Evolutionary conservation across 2,797 vertebrate genomes (phyloP).

Genomic region (Scolopax bukidnonensis): DNA sequence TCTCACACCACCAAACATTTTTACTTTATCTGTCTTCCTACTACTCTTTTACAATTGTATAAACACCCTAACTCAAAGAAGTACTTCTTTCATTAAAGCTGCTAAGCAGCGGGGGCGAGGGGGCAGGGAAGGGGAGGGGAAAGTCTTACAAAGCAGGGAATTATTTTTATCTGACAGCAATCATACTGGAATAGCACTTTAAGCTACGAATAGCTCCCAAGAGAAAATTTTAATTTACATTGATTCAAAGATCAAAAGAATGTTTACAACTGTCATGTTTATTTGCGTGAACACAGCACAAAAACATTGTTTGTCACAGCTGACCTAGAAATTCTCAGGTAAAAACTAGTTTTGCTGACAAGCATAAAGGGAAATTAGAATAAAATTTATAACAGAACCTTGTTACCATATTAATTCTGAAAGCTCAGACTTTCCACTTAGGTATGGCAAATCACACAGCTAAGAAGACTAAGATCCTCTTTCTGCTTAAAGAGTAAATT

Average conservation of each 20-base stretch:
- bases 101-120: not conserved
- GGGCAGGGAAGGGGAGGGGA: too few relatives aligned
- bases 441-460: not conserved
- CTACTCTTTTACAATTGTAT: not conserved
- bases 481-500: not conserved
- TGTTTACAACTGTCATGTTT: slow-evolving; percentile 18
- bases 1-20: not conserved
- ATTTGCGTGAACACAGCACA: slow-evolving; percentile 9
- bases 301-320: not conserved
- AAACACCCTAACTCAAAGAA: not conserved
- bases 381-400: not conserved
- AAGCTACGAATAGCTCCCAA: slow-evolving; percentile 19
- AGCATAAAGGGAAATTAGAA: not conserved
- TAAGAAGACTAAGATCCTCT: not conserved
- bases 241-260: slow-evolving; percentile 27
- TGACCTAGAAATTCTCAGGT: slow-evolving; percentile 1
- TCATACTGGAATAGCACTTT: not conserved
- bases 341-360: not conserved
- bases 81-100: not conserved
- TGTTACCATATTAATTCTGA: not conserved
- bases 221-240: not conserved
- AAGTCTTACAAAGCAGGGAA: not conserved
- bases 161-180: slow-evolving; percentile 36
- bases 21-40: not conserved
- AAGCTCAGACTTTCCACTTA: not conserved